Conservation (phyloP, 2,797 vertebrate genomes). For the Erithacus rubecula region DNA sequence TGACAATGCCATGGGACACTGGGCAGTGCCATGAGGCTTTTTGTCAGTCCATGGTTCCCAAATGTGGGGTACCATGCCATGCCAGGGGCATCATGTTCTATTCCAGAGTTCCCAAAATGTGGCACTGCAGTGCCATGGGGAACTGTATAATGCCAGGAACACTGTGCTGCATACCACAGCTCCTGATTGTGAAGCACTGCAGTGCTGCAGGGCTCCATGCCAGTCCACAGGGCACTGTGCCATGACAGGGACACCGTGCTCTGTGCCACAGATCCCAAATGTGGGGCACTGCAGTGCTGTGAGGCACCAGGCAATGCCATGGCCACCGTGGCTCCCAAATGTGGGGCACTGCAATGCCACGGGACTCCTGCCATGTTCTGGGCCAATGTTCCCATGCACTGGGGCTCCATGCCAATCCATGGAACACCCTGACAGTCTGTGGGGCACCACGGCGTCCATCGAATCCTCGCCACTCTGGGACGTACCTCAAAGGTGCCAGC, state of each 20-base stretch:
- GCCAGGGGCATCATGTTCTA: no score
- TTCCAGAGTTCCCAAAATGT: background rate
- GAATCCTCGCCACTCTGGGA: rapidly evolving
- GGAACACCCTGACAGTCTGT: rapidly evolving
- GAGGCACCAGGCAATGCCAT: background rate
- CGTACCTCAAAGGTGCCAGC: slow-evolving; percentile 93
- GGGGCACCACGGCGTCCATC: rapidly evolving
- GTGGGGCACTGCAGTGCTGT: background rate
- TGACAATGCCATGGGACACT: background rate
- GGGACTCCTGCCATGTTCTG: background rate
- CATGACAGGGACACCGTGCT: background rate
- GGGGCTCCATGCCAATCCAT: background rate
- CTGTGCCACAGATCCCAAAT: background rate
- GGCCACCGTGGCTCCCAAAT: background rate
- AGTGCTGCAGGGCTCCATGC: background rate
- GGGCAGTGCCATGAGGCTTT: rapidly evolving
- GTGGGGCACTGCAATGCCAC: background rate
- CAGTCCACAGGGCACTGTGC: background rate
- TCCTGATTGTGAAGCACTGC: background rate
- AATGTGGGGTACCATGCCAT: background rate
- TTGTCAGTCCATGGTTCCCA: rapidly evolving
- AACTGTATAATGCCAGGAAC: background rate
- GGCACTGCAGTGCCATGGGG: background rate
- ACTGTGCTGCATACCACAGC: background rate
- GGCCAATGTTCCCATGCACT: rapidly evolving